Evolutionary conservation across 1,140 invertebrate genomes (phyloP).

Genomic region (Drosophila neocordata): DNA sequence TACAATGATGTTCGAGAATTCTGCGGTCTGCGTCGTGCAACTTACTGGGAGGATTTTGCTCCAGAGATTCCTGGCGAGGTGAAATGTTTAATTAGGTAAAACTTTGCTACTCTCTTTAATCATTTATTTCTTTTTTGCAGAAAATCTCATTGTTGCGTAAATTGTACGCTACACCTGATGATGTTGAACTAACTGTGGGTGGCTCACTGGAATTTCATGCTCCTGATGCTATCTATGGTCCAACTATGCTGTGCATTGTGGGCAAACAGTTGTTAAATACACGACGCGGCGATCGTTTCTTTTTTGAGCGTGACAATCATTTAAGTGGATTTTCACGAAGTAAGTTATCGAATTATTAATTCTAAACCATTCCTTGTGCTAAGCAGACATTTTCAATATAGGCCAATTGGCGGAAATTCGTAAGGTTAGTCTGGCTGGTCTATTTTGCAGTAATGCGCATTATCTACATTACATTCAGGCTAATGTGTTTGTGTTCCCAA

Average conservation of each 20-base stretch:
- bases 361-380: neutral
- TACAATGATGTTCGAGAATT: constrained; percentile 92
- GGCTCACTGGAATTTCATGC: constrained; percentile 91
- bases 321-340: constrained; percentile 88
- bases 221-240: constrained; percentile 90
- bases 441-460: constrained; percentile 93
- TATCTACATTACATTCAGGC: constrained; percentile 90
- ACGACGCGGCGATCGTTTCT: constrained; percentile 91
- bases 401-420: constrained; percentile 94
- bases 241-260: constrained; percentile 95
- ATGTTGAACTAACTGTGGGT: constrained; percentile 94
- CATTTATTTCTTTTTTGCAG: constrained; percentile 27
- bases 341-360: constrained; percentile 82
- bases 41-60: constrained; percentile 88
- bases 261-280: constrained; percentile 93
- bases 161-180: constrained; percentile 85
- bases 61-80: constrained; percentile 88
- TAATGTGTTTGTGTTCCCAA: constrained; percentile 84
- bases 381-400: constrained; percentile 73
- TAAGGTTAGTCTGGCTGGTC: constrained; percentile 90
- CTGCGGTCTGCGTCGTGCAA: constrained; percentile 90
- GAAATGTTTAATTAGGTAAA: constrained; percentile 43
- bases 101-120: neutral
- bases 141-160: constrained; percentile 65
- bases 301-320: constrained; percentile 89